Evolutionary conservation across 2,888 invertebrate genomes (phyloP).

Genomic region (Dolomedes plantarius): DNA sequence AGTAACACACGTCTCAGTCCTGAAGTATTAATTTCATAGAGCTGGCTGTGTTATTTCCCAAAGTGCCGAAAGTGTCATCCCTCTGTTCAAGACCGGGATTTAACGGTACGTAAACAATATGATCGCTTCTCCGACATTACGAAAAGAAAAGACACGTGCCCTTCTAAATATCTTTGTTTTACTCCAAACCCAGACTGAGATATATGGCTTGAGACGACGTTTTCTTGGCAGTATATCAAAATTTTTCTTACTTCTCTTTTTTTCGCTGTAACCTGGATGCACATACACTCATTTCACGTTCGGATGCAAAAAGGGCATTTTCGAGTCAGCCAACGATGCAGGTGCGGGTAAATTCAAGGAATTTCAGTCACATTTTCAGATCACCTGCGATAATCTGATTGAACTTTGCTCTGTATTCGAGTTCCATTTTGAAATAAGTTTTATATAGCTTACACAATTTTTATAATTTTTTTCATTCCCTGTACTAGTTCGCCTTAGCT

Average conservation of each 20-base stretch:
- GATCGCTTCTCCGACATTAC: not conserved
- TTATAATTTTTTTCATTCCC: too few species aligned
- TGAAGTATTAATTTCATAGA: not conserved
- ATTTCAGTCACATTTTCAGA: too few species aligned
- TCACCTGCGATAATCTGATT: too few species aligned
- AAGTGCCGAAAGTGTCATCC: not conserved
- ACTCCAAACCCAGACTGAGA: constrained; percentile 3
- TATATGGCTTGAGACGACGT: constrained; percentile 3
- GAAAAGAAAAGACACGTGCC: constrained; percentile 9
- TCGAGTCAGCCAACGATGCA: too few species aligned
- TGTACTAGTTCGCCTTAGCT: too few species aligned
- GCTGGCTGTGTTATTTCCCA: not conserved
- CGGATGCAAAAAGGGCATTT: not conserved
- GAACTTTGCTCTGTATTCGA: too few species aligned
- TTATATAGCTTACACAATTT: too few species aligned
- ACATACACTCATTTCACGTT: not conserved
- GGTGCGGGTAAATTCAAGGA: too few species aligned
- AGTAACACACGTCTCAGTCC: too few species aligned
- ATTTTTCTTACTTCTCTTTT: not conserved
- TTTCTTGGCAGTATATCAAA: not conserved
- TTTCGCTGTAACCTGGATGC: not conserved
- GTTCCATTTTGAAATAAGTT: too few species aligned
- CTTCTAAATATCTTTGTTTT: constrained; percentile 11
- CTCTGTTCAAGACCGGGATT: not conserved
- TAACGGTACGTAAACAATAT: constrained; percentile 5